Conservation (phyloP, 1,140 invertebrate species). For the Pseudomyrmex sp. region DNA sequence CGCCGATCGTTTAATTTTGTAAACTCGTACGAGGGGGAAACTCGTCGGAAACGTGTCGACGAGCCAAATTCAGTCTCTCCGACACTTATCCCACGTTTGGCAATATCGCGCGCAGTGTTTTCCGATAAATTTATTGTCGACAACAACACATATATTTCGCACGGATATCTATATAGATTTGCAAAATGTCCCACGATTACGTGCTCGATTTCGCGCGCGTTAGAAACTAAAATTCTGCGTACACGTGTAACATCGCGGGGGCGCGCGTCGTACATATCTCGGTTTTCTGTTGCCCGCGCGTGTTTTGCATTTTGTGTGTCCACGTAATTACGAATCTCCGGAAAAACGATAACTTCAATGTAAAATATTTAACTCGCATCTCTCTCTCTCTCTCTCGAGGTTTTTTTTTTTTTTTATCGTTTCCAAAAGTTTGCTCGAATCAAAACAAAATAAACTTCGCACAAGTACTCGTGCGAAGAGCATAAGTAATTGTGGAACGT, state of each 20-base stretch:
- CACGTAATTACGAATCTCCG: no score
- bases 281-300: no score
- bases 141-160: neutral
- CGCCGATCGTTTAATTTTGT: neutral
- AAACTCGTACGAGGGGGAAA: neutral
- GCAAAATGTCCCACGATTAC: neutral
- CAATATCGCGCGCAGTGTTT: neutral
- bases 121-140: slow-evolving; percentile 17
- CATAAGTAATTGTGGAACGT: no score
- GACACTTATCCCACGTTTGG: slow-evolving; percentile 13
- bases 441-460: no score
- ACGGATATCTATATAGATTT: slow-evolving; percentile 28
- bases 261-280: no score
- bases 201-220: neutral
- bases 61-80: slow-evolving; percentile 4
- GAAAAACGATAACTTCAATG: no score
- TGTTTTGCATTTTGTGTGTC: no score
- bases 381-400: no score
- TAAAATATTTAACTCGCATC: no score
- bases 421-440: no score
- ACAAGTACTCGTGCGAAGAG: no score
- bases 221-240: neutral
- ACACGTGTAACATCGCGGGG: neutral
- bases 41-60: neutral
- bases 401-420: no score